These are phyloP conservation scores for Sciurus niger DNA, from an alignment of 2,113 vertebrate genomes.

Conservation along the genomic window DNA sequence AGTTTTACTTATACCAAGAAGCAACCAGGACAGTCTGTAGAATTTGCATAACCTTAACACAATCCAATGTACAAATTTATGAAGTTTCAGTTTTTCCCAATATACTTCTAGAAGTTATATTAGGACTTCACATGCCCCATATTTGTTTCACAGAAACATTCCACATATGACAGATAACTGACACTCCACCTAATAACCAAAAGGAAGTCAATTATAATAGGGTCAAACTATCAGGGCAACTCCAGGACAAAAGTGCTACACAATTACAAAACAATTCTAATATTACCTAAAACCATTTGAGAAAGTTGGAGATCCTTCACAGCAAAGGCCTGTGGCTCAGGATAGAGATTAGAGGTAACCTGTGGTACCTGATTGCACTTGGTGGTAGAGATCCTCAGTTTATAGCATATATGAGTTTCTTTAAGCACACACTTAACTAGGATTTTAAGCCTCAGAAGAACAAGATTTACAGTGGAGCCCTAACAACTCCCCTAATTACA, in stretches of 20 bases:
- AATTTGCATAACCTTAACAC: not conserved
- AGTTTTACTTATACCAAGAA: not conserved
- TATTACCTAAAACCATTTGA: not conserved
- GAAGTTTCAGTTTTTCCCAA: not conserved
- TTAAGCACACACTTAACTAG: not conserved
- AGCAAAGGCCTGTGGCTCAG: not conserved
- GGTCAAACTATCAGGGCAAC: not conserved
- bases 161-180: not conserved
- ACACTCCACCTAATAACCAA: not conserved
- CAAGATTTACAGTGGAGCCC: not conserved
- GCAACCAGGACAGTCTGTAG: not conserved
- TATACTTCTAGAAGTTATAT: not conserved
- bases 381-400: not conserved
- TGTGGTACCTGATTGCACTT: not conserved
- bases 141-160: slow-evolving; percentile 22
- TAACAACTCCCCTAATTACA: slow-evolving; percentile 23
- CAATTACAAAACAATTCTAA: not conserved
- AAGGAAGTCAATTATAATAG: not conserved
- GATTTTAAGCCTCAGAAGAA: slow-evolving; percentile 10
- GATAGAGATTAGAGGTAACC: too few species aligned
- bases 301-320: not conserved
- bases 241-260: not conserved
- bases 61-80: not conserved
- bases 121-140: not conserved
- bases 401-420: not conserved